Evolutionary conservation across 1,140 invertebrate species (phyloP).

Genomic region (Ips nitidus): DNA sequence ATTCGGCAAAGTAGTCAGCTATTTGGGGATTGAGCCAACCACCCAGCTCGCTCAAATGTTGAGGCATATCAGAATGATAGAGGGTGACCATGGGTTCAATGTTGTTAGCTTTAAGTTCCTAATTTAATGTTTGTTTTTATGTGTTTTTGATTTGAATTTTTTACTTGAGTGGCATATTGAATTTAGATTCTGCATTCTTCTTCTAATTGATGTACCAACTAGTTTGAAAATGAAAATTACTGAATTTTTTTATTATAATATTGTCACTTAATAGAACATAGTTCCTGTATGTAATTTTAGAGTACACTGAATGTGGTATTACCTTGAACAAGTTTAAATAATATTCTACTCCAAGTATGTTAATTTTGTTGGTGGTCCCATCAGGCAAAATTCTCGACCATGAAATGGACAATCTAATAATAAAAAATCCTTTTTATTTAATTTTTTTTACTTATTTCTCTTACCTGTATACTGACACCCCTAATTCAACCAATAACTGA

Average conservation of each 20-base stretch:
- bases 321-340: slow-evolving; percentile 58
- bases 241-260: slow-evolving; percentile 1
- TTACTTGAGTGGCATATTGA: too few species aligned
- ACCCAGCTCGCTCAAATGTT: slow-evolving; percentile 47
- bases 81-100: slow-evolving; percentile 59
- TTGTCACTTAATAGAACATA: neutral
- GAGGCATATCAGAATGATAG: slow-evolving; percentile 46
- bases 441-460: too few species aligned
- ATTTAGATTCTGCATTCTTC: too few species aligned
- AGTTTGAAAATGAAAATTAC: neutral
- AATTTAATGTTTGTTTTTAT: neutral
- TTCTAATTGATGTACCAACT: too few species aligned
- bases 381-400: slow-evolving; percentile 61
- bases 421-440: neutral
- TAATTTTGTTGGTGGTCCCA: slow-evolving; percentile 57
- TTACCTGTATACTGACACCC: slow-evolving; percentile 52
- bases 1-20: slow-evolving; percentile 48
- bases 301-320: slow-evolving; percentile 38
- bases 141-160: too few species aligned
- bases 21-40: slow-evolving; percentile 49
- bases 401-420: slow-evolving; percentile 60
- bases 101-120: slow-evolving; percentile 11
- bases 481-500: slow-evolving; percentile 51
- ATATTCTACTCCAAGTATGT: slow-evolving; percentile 56
- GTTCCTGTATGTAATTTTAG: too few species aligned